Evolutionary conservation across 1,140 invertebrate genomes (phyloP), one percentile per base, ranked within the genome.

Genomic region (Leptestheria dahalacensis): DNA sequence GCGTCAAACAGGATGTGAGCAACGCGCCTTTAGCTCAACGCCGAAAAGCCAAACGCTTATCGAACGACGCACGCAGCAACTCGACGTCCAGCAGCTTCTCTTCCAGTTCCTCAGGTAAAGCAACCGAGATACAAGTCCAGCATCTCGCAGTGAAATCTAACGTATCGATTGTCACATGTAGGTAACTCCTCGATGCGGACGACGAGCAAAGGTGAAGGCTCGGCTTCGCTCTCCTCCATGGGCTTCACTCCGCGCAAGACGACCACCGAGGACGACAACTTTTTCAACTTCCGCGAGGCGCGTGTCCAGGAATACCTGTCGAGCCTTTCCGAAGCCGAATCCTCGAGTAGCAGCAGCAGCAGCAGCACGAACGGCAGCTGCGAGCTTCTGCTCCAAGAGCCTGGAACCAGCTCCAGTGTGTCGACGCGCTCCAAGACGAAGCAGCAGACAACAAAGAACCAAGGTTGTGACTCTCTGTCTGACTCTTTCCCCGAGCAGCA

Each of bases 11-110:
- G 68, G 79, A 80, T 66, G 83, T 85, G 59, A 72, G 75, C 24
- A 82, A 79, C 57, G 84, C 85, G 1, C 82, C 82, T 61, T 69
- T 88, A 20, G 84, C 84, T 33, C 82, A 84, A 68, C 71, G 84
- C 25, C 71, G 84, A 9, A 79, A 82, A 65, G 68, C 79, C 64
- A 81, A 82, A 65, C 77, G 76, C 25, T 77, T 76, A 2, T 77
- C 77, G 18, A 72, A 69, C 62, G 73, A 73, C 63, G 68, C 67
- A 49, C 64, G 73, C 26, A 74, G 72, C 62, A 68, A 65, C 64
- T 73, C 72, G 20, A 69, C 71, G 61, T 72, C 71, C 46, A 73
- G 69, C 61, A 73, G 66, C 54, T 74, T 71, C 51, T 78, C 75
- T 56, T 78, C 77, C 6, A 69, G 68, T 64, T 71, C 69, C 51